These are phyloP conservation scores for Leptarthrus brevirostris DNA, from an alignment of 2,888 invertebrate genomes.

Conservation along the genomic window DNA sequence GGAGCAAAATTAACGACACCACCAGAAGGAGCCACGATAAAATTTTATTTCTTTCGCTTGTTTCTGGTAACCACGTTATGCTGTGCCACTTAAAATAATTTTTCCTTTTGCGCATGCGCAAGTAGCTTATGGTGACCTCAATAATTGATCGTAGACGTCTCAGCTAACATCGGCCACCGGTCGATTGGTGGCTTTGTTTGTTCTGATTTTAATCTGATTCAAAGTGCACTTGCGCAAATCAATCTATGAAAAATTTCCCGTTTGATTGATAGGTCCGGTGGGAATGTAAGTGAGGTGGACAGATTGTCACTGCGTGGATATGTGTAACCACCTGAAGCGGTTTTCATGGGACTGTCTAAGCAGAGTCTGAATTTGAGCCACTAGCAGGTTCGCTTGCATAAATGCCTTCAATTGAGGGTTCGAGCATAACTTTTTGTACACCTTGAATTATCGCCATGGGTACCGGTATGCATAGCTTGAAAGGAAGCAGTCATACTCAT, in stretches of 20 bases:
- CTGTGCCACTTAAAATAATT: constrained; percentile 40
- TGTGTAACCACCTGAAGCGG: constrained; percentile 22
- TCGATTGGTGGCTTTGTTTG: constrained; percentile 19
- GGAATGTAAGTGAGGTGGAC: constrained; percentile 25
- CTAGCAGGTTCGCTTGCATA: not conserved
- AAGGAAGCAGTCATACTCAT: too few relatives aligned
- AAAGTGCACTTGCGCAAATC: constrained; percentile 46
- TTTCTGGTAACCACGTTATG: constrained; percentile 8
- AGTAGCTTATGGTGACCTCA: constrained; percentile 35
- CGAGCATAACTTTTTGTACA: too few relatives aligned
- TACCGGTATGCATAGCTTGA: not conserved
- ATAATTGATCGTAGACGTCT: constrained; percentile 41
- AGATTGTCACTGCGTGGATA: constrained; percentile 34
- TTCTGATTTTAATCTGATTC: constrained; percentile 42
- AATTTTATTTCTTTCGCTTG: constrained; percentile 37
- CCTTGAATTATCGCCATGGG: not conserved
- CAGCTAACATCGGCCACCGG: not conserved
- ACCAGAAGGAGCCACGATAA: constrained; percentile 40
- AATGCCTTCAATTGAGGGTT: too few relatives aligned
- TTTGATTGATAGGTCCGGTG: constrained; percentile 47
- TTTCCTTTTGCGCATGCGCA: constrained; percentile 44
- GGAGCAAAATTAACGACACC: constrained; percentile 46
- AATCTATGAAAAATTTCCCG: constrained; percentile 38
- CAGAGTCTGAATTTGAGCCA: not conserved
- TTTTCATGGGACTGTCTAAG: not conserved